Evolutionary conservation across 1,140 invertebrate genomes (phyloP).

Genomic region (Leptopilina clavipes): DNA sequence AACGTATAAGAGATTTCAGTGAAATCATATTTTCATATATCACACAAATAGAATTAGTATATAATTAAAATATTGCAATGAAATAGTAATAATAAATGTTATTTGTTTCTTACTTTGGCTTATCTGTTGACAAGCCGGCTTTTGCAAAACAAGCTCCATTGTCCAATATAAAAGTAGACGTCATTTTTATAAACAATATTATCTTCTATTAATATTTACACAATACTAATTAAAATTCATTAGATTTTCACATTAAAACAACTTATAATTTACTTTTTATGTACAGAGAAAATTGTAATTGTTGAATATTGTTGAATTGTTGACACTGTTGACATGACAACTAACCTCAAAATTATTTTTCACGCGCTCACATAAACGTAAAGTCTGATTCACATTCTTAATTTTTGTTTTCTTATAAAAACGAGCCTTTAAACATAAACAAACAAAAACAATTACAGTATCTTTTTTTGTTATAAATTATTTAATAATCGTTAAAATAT

Average conservation of each 20-base stretch:
- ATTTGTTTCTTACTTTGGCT: constrained; percentile 78
- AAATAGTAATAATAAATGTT: neutral
- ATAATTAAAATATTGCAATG: neutral
- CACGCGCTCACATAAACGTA: too few species aligned
- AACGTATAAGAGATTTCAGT: too few species aligned
- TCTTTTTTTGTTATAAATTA: too few species aligned
- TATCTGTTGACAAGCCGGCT: constrained; percentile 83
- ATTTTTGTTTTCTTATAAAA: too few species aligned
- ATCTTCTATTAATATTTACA: neutral
- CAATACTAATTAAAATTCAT: neutral
- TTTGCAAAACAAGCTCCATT: constrained; percentile 92
- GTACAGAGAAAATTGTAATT: neutral
- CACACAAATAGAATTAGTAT: too few species aligned
- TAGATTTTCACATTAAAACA: neutral
- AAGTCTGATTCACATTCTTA: too few species aligned
- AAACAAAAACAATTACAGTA: too few species aligned
- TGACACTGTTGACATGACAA: too few species aligned
- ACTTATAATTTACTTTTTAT: neutral
- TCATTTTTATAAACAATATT: constrained; percentile 46
- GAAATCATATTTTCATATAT: too few species aligned
- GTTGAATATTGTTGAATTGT: neutral
- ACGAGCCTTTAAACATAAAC: too few species aligned
- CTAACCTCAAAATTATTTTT: too few species aligned
- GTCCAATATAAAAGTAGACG: constrained; percentile 82
- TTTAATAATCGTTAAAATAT: too few species aligned